A percentile compares a stretch with the other conserved stretches of the same genome.
These are phyloP conservation scores for Lagodon rhomboides DNA, from an alignment of 2,797 vertebrate species.

Conservation along the genomic window DNA sequence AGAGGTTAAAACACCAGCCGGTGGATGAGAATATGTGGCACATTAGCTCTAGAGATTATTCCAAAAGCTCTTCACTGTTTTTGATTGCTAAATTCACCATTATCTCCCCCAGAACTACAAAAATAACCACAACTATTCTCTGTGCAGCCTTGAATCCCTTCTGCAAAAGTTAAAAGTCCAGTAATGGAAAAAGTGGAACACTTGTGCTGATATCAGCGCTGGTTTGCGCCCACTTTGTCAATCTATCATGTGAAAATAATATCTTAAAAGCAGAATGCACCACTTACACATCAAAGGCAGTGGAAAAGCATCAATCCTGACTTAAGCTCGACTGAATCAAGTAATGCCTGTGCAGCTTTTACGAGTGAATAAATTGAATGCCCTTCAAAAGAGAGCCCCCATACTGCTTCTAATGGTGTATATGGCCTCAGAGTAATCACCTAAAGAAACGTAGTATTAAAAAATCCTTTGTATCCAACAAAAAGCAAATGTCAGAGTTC, in stretches of 20 bases:
- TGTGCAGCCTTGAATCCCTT: constrained; percentile 50
- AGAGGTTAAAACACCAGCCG: constrained; percentile 85
- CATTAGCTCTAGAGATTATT: constrained; percentile 83
- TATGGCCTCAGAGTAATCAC: constrained; percentile 69
- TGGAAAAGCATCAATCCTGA: constrained; percentile 55
- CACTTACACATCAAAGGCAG: constrained; percentile 61
- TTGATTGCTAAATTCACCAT: constrained; percentile 79
- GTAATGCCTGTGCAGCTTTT: constrained; percentile 66
- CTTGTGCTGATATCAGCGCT: constrained; percentile 43
- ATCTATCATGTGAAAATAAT: constrained; percentile 68
- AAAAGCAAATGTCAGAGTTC: constrained; percentile 82
- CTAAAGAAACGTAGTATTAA: constrained; percentile 67
- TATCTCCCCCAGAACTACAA: constrained; percentile 56
- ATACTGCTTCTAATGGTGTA: constrained; percentile 62
- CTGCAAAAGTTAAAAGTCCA: constrained; percentile 73
- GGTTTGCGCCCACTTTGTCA: constrained; percentile 53
- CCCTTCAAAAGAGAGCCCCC: constrained; percentile 61
- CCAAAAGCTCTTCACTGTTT: constrained; percentile 73
- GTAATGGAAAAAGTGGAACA: constrained; percentile 56
- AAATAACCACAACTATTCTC: constrained; percentile 47
- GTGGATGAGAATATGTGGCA: constrained; percentile 85
- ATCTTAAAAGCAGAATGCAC: constrained; percentile 64
- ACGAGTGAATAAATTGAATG: constrained; percentile 70
- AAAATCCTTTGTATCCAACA: constrained; percentile 78
- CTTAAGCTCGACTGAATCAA: constrained; percentile 65